These are phyloP conservation scores for Cinclus cinclus DNA, from an alignment of 2,113 vertebrate genomes.

Conservation along the genomic window DNA sequence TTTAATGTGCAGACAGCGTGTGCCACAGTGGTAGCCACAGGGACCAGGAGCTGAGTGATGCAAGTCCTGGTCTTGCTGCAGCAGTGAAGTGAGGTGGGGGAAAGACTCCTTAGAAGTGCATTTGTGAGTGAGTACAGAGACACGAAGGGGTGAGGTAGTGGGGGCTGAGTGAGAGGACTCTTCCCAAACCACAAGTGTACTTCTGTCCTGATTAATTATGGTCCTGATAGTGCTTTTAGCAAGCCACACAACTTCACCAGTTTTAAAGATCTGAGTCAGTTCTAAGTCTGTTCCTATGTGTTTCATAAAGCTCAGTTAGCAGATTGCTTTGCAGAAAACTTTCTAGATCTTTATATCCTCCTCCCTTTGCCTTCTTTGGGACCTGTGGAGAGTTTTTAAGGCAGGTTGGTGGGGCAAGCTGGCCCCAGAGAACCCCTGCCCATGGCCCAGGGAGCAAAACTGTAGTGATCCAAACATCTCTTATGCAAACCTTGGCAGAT, in stretches of 20 bases:
- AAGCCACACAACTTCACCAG: not conserved
- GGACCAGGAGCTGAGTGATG: not conserved
- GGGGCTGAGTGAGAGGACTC: not conserved
- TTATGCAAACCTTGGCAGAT: not conserved
- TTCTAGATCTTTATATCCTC: not conserved
- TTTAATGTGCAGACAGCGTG: not conserved
- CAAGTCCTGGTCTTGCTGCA: not conserved
- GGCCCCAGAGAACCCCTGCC: too few relatives aligned
- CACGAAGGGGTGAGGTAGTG: not conserved
- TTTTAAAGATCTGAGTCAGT: not conserved
- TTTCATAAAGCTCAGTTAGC: not conserved
- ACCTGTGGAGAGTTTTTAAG: not conserved
- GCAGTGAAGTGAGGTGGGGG: not conserved
- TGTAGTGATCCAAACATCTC: not conserved
- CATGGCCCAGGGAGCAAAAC: not conserved
- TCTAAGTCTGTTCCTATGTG: not conserved
- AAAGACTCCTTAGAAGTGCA: not conserved
- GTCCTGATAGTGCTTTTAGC: not conserved
- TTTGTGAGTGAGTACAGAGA: not conserved
- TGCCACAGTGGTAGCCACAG: not conserved
- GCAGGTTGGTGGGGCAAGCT: not conserved
- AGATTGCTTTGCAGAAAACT: not conserved
- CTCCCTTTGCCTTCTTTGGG: not conserved
- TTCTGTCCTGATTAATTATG: not conserved
- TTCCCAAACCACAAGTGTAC: not conserved